Base-by-base conservation (phyloP, 1,140 invertebrate species). In the Lycorma delicatula region DNA sequence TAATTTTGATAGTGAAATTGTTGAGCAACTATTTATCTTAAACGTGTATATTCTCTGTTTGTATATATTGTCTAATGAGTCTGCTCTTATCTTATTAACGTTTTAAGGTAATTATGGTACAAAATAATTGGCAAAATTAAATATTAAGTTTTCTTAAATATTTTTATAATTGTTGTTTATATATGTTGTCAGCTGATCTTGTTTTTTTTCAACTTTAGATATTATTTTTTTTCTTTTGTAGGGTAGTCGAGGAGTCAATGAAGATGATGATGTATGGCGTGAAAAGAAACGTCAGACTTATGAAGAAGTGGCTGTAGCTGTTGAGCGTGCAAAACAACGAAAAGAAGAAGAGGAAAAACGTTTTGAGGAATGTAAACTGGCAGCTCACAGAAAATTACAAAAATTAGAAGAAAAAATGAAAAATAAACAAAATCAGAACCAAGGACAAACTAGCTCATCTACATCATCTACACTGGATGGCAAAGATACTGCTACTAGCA, bases 261-360 rank as follows among this genome's bases (percentile, higher is more conserved):
- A 89, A 65, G 86, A 89, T 54, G 86, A 89, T 51, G 84, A 89
- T 64, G 69, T 85, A 9, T 87, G 85, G 81, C 78, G 79, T 12
- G 83, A 87, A 62, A 76, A 81, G 59, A 76, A 84, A 16, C 76
- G 80, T 56, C 80, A 86, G 49, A 81, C 83, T 61, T 74, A 79
- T 67, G 81, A 88, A 72, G 75, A 81, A 59, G 77, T 91, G 16
- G 82, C 80, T 1, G 77, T 80, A 34, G 84, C 81, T 1, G 81
- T 88, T 3, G 86, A 87, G 61, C 76, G 86, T 51, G 89, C 89
- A 1, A 80, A 85, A 22, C 82, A 85, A 60, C 77, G 85, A 12
- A 85, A 88, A 63, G 85, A 89, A 65, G 86, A 91, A 64, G 87
- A 90, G 68, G 88, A 91, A 67, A 84, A 87, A 63, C 79, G 84